Conservation (phyloP, 1,140 invertebrate genomes). For the Drosophila kurseongensis region DNA sequence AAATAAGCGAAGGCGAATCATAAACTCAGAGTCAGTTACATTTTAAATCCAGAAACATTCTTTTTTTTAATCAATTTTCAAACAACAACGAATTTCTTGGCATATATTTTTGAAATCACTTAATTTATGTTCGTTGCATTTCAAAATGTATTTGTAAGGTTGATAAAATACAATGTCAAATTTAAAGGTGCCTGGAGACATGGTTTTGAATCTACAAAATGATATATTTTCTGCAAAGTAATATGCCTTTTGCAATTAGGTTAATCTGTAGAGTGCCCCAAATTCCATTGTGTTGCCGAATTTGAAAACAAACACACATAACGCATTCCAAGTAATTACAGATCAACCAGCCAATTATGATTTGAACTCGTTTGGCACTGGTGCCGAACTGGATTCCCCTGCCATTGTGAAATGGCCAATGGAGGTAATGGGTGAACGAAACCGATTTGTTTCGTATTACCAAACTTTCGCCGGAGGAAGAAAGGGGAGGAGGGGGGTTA, state of each 20-base stretch:
- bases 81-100: no score
- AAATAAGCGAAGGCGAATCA: not conserved
- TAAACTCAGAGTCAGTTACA: not conserved
- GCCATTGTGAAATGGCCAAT: conserved; percentile 45
- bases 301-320: not conserved
- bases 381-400: conserved; percentile 1
- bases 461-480: conserved; percentile 35
- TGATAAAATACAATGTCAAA: no score
- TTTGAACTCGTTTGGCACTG: conserved; percentile 11
- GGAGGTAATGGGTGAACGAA: conserved; percentile 35
- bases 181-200: no score
- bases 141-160: no score
- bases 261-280: not conserved
- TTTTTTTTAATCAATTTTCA: no score
- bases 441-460: conserved; percentile 76
- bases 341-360: conserved; percentile 33
- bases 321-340: not conserved
- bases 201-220: no score
- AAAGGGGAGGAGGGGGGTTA: not conserved
- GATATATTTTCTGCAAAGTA: no score
- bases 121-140: no score
- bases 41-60: no score
- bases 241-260: no score
- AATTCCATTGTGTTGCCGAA: not conserved
- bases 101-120: no score